Evolutionary conservation across 2,888 invertebrate species (phyloP), one percentile per base, ranked within the genome.

Genomic region (Tenthredo amoena): DNA sequence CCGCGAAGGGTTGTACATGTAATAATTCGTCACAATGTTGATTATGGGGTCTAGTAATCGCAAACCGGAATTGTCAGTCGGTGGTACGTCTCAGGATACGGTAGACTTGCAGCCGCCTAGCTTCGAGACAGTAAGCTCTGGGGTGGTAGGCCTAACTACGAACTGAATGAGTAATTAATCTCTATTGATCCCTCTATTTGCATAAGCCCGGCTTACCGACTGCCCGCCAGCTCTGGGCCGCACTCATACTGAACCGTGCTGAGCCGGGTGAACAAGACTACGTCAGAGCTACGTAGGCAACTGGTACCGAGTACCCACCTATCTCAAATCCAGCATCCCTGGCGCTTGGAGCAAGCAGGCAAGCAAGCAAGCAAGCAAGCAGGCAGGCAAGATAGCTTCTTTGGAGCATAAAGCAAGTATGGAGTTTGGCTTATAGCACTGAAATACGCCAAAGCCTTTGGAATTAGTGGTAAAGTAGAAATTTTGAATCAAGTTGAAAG

Each of bases 131-230:
- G 65, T 65, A 86, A 89, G 86, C 88, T 85, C 87, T 87, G 87
- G 89, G 88, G 88, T 88, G 88, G 86, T 88, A 86, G 89, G 87
- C 87, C 89, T 87, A 88, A 88, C 88, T 88, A 86, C 87, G 86
- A 85, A 88, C 88, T 87, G 89, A 91, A 91, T 89, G 91, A 90
- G 88, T 91, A 91, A 91, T 91, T 91, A 91, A 91, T 91, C 91
- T 90, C 87, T 85, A 84, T 86, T 87, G 90, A 90, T 91, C 90
- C 89, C 86, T 87, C 86, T 88, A 90, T 91, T 91, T 90, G 88
- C 91, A 91, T 91, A 91, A 91, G 90, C 90, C 88, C 84, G 87
- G 90, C 88, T 91, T 90, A 90, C 88, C 87, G 89, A 89, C 89
- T 89, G 88, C 87, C 89, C 87, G 88, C 89, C 88, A 87, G 88